Base-by-base conservation (phyloP, 2,113 vertebrate genomes). In the Andinoacara biseriatus region DNA sequence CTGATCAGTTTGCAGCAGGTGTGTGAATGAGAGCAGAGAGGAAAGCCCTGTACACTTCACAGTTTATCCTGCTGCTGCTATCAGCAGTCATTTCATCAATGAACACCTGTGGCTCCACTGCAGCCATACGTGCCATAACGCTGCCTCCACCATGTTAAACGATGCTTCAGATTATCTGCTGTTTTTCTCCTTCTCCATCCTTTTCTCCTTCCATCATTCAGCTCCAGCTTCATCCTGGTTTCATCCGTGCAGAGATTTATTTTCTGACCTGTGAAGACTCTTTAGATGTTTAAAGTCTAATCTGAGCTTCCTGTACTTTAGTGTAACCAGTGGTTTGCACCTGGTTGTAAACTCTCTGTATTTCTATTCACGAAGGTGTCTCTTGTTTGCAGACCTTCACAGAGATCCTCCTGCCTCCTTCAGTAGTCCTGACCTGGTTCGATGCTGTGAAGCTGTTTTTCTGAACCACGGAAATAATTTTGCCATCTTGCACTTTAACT, bases 211-310 rank as follows among this genome's bases (percentile, higher is more conserved):
- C n/a, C 61, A 43, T 24, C 62, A 38, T 43, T 14, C 62, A 0
- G 35, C 15, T 10, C 17, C 38, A 24, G 35, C 62, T 17, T 65
- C 38, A 24, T 65, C 38, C 24, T 14, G 24, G 38, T 43, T 17
- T 65, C n/a, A 65, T 22, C 40, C 40, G 35, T 24, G 2, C 35
- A 43, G 15, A 43, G 13, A 43, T 0, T 40, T 4, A 20, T 17
- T 24, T 63, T 65, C 62, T 46, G 38, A 17, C 24, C 17, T 17
- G 7, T 63, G 33, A n/a, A 18, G 3, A 22, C n/a, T 43, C n/a
- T 24, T 65, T 43, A 43, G 35, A 0, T 24, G 62, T 46, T 0
- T 46, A 26, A 46, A 10, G 63, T 46, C 40, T 0, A 15, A 67
- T 26, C 22, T 1, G 35, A 8, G 11, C 61, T 24, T 7, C 7